phyloP scores from a whole-genome alignment of 2,113 vertebrate species.

The Sakesphorus luctuosus region DNA sequence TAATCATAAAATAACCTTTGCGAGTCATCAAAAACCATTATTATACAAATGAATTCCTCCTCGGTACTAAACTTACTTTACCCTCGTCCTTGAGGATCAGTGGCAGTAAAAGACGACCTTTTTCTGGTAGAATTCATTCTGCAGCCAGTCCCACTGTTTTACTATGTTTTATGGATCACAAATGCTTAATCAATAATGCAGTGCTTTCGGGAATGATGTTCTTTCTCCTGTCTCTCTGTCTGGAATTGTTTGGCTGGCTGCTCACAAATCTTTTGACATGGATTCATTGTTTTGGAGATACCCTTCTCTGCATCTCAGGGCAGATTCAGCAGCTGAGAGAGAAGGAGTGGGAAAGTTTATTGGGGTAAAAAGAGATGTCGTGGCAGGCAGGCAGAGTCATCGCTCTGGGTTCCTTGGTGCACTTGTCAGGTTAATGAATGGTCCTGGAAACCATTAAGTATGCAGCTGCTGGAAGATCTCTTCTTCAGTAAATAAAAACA shows the following conservation, averaged over 20 bases:
- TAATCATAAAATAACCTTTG: conserved; percentile 71
- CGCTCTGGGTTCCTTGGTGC: neutral
- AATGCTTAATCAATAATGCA: conserved; percentile 52
- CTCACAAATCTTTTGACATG: neutral
- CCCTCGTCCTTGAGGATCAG: conserved; percentile 41
- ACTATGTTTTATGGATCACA: conserved; percentile 49
- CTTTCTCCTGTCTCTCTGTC: neutral
- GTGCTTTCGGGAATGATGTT: neutral
- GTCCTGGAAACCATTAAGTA: neutral
- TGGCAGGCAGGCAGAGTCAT: neutral
- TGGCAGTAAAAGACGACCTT: neutral
- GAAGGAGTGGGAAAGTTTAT: neutral
- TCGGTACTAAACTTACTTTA: neutral
- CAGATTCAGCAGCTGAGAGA: conserved; percentile 14
- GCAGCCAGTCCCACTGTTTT: neutral
- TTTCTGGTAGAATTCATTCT: neutral
- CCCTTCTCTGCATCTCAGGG: neutral
- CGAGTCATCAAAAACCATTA: conserved; percentile 37
- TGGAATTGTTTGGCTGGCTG: conserved; percentile 8
- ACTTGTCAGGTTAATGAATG: neutral
- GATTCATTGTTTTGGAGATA: neutral
- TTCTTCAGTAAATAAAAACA: neutral
- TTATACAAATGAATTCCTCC: conserved; percentile 60
- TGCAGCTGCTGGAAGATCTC: neutral
- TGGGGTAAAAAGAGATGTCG: neutral